These are phyloP conservation scores for Dioctria rufipes DNA, from an alignment of 2,888 invertebrate species.

Conservation along the genomic window DNA sequence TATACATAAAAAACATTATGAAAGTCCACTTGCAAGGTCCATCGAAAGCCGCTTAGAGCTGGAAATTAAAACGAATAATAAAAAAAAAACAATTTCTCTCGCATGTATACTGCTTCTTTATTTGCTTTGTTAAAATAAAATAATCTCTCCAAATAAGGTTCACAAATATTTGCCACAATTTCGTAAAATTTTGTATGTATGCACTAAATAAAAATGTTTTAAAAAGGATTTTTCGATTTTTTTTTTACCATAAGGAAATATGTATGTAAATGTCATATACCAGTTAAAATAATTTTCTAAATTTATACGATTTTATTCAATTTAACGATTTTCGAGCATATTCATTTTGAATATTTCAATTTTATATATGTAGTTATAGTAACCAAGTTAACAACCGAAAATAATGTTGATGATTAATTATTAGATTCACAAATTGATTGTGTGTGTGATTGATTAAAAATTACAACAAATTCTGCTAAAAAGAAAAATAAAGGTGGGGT, in stretches of 20 bases:
- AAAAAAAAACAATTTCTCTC: background rate
- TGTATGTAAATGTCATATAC: slow-evolving; percentile 7
- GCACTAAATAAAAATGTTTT: background rate
- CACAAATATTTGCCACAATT: slow-evolving; percentile 5
- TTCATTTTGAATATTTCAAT: background rate
- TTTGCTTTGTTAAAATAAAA: slow-evolving; percentile 27
- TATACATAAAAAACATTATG: no score
- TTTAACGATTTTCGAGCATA: background rate
- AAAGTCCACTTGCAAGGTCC: no score
- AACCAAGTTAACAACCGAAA: no score
- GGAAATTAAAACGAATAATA: background rate
- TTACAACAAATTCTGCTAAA: slow-evolving; percentile 38
- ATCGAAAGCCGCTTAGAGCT: background rate
- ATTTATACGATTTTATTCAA: background rate
- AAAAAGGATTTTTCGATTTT: slow-evolving; percentile 7
- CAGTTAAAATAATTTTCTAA: slow-evolving; percentile 13
- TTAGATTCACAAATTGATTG: background rate
- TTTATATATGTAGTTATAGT: no score
- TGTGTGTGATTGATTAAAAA: background rate
- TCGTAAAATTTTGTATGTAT: background rate
- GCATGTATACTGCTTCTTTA: slow-evolving; percentile 27
- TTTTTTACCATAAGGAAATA: background rate
- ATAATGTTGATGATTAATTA: background rate
- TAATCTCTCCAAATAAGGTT: slow-evolving; percentile 37
- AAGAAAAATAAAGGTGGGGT: background rate